phyloP scores from a whole-genome alignment of 1,140 invertebrate species.

The Oppia nitens region DNA sequence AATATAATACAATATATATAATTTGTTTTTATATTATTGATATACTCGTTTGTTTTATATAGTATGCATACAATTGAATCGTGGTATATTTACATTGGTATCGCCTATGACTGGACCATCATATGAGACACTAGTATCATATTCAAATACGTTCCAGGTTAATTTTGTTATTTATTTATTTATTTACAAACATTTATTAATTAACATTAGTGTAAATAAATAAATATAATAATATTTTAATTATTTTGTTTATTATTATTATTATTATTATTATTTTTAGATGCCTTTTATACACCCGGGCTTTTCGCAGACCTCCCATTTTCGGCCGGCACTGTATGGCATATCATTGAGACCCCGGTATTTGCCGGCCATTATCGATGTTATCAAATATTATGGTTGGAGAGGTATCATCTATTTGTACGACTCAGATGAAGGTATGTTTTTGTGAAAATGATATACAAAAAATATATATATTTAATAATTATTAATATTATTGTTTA shows the following conservation, averaged over 20 bases:
- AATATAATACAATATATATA: no score
- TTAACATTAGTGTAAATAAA: no score
- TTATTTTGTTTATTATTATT: no score
- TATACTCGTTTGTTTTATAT: no score
- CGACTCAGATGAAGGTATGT: slow-evolving; percentile 85
- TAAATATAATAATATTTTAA: no score
- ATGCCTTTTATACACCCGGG: slow-evolving; percentile 86
- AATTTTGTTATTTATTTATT: neutral
- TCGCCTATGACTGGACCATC: slow-evolving; percentile 79
- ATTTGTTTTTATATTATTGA: no score
- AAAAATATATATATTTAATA: no score
- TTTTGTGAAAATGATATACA: no score
- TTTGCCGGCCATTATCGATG: slow-evolving; percentile 78
- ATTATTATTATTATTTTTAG: no score
- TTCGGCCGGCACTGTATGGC: slow-evolving; percentile 60
- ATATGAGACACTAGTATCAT: slow-evolving; percentile 83
- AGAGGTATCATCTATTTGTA: slow-evolving; percentile 82
- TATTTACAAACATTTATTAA: no score
- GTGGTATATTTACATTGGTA: slow-evolving; percentile 71
- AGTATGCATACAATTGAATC: slow-evolving; percentile 19
- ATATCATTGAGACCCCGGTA: slow-evolving; percentile 83
- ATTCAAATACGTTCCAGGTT: slow-evolving; percentile 75
- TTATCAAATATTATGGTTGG: slow-evolving; percentile 78
- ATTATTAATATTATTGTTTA: no score
- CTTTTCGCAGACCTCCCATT: slow-evolving; percentile 78